A percentile compares a stretch with the other conserved stretches of the same genome.
These are phyloP conservation scores for Schizothorax lantsangensis DNA, from an alignment of 2,797 vertebrate species.

Conservation along the genomic window DNA sequence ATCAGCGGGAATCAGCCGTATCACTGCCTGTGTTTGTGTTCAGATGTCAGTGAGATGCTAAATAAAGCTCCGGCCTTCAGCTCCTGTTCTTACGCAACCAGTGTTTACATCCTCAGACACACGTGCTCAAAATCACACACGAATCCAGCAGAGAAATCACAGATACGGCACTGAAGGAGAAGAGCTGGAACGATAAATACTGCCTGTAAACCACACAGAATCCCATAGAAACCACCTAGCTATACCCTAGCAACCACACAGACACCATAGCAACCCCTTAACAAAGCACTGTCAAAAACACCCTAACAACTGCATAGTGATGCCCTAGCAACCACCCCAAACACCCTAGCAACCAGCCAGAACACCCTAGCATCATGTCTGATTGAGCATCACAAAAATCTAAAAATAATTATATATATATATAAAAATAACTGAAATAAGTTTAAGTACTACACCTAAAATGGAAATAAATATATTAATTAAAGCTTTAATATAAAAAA, in stretches of 20 bases:
- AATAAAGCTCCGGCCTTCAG: constrained; percentile 9
- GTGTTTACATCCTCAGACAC: constrained; percentile 23
- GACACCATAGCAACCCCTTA: neutral
- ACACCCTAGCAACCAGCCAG: neutral
- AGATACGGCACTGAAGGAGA: neutral
- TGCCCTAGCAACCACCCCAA: neutral
- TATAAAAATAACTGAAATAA: too few species aligned
- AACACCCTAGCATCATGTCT: neutral
- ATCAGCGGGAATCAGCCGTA: neutral
- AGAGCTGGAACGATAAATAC: too few species aligned
- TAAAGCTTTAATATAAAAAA: too few species aligned
- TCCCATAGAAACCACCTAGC: neutral
- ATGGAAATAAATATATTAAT: too few species aligned
- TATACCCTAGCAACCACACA: neutral
- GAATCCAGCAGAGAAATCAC: neutral
- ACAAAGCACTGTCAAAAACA: neutral
- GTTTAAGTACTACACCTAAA: too few species aligned
- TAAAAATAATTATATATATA: too few species aligned
- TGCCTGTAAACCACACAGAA: too few species aligned
- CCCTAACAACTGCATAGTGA: neutral
- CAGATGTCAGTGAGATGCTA: neutral
- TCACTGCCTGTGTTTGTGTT: constrained; percentile 10
- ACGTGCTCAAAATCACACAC: too few species aligned
- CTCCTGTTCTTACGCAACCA: constrained; percentile 18
- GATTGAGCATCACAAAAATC: neutral